These are phyloP conservation scores for Poecilia velifera DNA, from an alignment of 2,797 vertebrate species.

Conservation along the genomic window DNA sequence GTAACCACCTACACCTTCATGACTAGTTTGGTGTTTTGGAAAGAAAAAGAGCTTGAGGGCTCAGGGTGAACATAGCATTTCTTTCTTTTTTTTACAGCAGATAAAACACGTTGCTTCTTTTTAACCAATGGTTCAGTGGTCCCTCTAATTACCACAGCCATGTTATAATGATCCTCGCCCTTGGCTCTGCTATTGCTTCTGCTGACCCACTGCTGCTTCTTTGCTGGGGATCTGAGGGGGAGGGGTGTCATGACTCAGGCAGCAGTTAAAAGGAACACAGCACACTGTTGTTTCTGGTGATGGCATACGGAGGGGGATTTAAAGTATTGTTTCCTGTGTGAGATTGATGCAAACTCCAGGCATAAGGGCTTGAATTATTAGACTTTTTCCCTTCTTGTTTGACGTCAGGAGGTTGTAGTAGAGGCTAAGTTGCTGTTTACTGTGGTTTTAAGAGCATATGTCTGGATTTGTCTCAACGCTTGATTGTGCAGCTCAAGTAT, in stretches of 20 bases:
- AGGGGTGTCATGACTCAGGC: conserved; percentile 42
- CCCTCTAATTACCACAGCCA: conserved; percentile 67
- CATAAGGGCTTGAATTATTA: background rate
- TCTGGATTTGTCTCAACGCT: conserved; percentile 2
- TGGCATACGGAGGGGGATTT: conserved; percentile 17
- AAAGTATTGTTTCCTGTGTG: conserved; percentile 16
- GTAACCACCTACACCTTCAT: conserved; percentile 29
- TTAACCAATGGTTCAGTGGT: conserved; percentile 67
- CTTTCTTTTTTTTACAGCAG: conserved; percentile 35
- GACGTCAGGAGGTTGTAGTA: background rate
- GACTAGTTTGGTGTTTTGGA: conserved; percentile 16
- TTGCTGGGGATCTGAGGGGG: conserved; percentile 47
- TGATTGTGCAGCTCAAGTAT: background rate
- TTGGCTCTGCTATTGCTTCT: conserved; percentile 60
- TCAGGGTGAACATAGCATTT: conserved; percentile 27
- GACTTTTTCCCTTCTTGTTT: conserved; percentile 1
- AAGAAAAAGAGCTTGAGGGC: conserved; percentile 13
- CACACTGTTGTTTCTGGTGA: conserved; percentile 4
- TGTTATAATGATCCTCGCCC: conserved; percentile 66
- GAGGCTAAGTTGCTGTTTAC: conserved; percentile 4
- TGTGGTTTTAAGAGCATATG: conserved; percentile 15
- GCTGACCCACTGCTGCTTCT: conserved; percentile 60
- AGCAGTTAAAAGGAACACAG: conserved; percentile 43
- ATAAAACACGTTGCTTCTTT: conserved; percentile 64
- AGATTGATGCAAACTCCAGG: conserved; percentile 11